Base-by-base conservation (phyloP, 2,113 vertebrate species). In the Thinocorus orbignyianus region DNA sequence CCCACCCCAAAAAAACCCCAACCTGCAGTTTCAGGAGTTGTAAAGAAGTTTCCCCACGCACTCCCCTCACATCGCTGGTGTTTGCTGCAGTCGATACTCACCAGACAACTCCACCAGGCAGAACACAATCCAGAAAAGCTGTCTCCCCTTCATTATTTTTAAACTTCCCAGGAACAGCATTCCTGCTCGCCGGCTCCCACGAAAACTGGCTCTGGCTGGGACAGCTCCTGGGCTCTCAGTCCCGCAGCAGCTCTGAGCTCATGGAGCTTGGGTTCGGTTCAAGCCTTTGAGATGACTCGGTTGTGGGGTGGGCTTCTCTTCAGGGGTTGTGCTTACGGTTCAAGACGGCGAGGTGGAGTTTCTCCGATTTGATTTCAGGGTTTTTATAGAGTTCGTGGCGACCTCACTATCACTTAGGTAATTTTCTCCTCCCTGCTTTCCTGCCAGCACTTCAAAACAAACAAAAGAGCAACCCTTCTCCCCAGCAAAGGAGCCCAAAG, bases 381-480 rank as follows among this genome's bases (percentile, higher is more conserved):
- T 77, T 97, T 97, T 95, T 95, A 96, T 96, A 78, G 1, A 73
- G 94, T 82, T 96, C 78, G 1, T 90, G 94, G 94, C 94, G 92
- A 73, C 55, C 92, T 95, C 97, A 10, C 94, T 95, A 97, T 97
- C 94, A 95, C 96, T 96, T 95, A 97, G 97, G 94, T 97, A 94
- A 97, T 97, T 96, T 42, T 96, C 96, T 96, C 96, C 96, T 97
- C 96, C 96, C 95, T 68, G 5, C 88, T 97, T 97, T 93, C 96
- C 94, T 96, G 96, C 94, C 95, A 94, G 94, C 1, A 6, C 95
- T 96, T 95, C 96, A 88, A 97, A 96, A 96, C 91, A 97, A 97
- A 96, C 94, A 94, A 80, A 86, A 69, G 92, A 80, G 33, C 88
- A 37, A 48, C 86, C 84, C 72, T 93, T 93, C 86, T 93, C 96